A percentile compares a stretch with the other conserved stretches of the same genome.
These are phyloP conservation scores for Drosophila albomicans DNA, from an alignment of 1,140 invertebrate genomes.

Conservation along the genomic window DNA sequence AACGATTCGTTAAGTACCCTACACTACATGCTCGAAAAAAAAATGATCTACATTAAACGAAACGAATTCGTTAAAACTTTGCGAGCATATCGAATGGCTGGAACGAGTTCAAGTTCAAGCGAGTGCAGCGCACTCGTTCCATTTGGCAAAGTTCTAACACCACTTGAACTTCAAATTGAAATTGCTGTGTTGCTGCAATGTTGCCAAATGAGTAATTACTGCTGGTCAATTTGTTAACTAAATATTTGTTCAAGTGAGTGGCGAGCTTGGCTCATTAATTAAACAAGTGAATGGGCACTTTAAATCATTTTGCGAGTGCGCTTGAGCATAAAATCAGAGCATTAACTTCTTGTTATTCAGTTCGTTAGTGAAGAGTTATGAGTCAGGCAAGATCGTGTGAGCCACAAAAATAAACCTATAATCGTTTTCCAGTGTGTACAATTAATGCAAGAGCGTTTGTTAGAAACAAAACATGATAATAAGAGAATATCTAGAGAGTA, in stretches of 20 bases:
- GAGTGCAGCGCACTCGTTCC: neutral
- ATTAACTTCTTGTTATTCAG: neutral
- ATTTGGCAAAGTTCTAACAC: constrained; percentile 8
- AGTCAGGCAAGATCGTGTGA: too few species aligned
- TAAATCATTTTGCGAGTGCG: neutral
- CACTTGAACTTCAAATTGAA: constrained; percentile 1
- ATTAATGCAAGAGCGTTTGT: too few species aligned
- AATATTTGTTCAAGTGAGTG: constrained; percentile 6
- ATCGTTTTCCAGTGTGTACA: too few species aligned
- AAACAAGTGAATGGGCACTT: neutral
- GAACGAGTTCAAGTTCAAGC: neutral
- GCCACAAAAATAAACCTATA: too few species aligned
- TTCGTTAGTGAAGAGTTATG: too few species aligned
- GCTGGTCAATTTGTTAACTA: neutral
- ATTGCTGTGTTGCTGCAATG: neutral
- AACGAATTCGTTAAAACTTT: neutral
- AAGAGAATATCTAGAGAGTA: too few species aligned
- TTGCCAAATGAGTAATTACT: constrained; percentile 1
- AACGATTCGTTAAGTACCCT: constrained; percentile 27
- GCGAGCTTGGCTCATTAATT: neutral
- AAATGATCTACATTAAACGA: neutral
- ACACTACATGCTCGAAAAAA: neutral
- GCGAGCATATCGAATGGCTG: neutral
- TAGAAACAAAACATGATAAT: too few species aligned
- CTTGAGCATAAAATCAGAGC: neutral